Evolutionary conservation across 1,140 invertebrate genomes (phyloP).

Genomic region (Rhagoletis pomonella): DNA sequence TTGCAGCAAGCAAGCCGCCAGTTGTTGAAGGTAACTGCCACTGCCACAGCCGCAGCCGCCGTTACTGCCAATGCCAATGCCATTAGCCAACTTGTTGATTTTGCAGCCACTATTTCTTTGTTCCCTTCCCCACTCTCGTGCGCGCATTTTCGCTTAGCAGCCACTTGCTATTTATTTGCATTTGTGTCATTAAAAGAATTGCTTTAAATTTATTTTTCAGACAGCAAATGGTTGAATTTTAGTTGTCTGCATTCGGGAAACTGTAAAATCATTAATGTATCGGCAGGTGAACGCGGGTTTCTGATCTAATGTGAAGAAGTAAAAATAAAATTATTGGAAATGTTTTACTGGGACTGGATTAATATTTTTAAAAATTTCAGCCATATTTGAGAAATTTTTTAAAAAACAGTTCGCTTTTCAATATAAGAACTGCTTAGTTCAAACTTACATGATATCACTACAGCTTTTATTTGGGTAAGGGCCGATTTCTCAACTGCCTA

Average conservation of each 20-base stretch:
- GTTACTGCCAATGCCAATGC: not conserved
- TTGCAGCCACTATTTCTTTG: not conserved
- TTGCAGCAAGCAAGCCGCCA: not conserved
- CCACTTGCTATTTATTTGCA: slow-evolving; percentile 32
- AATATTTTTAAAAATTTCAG: no score
- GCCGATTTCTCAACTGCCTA: no score
- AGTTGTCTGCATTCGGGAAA: not conserved
- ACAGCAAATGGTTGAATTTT: not conserved
- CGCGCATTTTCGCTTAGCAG: not conserved
- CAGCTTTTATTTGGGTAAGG: no score
- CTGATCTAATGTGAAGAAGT: not conserved
- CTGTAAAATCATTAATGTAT: not conserved
- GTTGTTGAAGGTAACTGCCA: not conserved
- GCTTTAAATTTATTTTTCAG: slow-evolving; percentile 2
- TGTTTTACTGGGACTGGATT: no score
- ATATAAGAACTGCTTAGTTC: no score
- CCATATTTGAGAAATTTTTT: no score
- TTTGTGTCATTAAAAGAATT: slow-evolving; percentile 36
- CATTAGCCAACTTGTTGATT: slow-evolving; percentile 6
- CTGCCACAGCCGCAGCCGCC: not conserved
- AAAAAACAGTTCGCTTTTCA: no score
- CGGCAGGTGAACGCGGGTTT: not conserved
- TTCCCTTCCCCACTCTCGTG: not conserved
- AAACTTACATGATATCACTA: no score
- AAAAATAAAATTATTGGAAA: no score